Conservation (phyloP, 2,888 invertebrate species). For the Drosophila falleni region DNA sequence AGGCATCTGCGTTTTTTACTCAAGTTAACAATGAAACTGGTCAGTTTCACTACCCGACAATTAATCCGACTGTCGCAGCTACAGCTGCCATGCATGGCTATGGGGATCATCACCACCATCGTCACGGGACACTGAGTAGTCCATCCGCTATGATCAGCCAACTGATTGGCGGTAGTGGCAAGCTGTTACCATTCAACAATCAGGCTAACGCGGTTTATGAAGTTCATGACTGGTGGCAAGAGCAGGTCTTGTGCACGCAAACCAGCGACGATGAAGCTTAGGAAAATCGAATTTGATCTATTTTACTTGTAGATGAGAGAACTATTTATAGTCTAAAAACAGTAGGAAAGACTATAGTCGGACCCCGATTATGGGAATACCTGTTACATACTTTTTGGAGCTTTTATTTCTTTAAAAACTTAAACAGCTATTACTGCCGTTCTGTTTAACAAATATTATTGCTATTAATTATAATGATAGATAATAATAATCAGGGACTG, state of each 20-base stretch:
- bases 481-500: too few species aligned
- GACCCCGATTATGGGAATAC: too few species aligned
- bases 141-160: constrained; percentile 79
- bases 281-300: not conserved
- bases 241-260: constrained; percentile 89
- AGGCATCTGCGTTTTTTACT: constrained; percentile 72
- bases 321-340: not conserved
- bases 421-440: too few species aligned
- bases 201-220: constrained; percentile 88
- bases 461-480: too few species aligned
- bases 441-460: too few species aligned
- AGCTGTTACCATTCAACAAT: constrained; percentile 82
- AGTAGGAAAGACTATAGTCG: too few species aligned
- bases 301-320: not conserved
- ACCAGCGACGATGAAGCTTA: constrained; percentile 87
- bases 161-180: constrained; percentile 73
- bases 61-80: constrained; percentile 54
- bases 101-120: constrained; percentile 66
- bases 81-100: constrained; percentile 46
- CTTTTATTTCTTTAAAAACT: too few species aligned
- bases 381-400: too few species aligned
- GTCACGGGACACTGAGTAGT: constrained; percentile 75
- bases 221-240: constrained; percentile 94
- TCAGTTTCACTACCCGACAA: constrained; percentile 79
- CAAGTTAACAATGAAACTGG: constrained; percentile 72